Conservation (phyloP, 1,140 invertebrate genomes). For the Dreissena polymorpha region DNA sequence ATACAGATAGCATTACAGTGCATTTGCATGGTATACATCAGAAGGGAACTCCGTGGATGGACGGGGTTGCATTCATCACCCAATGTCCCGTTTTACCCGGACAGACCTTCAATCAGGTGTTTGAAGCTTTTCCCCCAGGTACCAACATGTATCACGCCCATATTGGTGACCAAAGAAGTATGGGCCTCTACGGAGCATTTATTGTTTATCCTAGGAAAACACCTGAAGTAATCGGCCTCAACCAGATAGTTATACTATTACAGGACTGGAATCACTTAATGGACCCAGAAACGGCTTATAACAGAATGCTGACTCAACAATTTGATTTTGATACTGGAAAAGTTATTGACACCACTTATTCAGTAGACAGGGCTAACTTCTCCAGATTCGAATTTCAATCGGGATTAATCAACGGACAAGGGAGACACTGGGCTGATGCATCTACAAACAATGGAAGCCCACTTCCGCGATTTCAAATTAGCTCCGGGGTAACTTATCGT, state of each 20-base stretch:
- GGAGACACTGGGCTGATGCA: conserved; percentile 48
- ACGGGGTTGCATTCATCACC: conserved; percentile 93
- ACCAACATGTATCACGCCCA: conserved; percentile 75
- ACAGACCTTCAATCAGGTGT: conserved; percentile 90
- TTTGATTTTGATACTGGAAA: conserved; percentile 8
- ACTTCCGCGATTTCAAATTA: conserved; percentile 55
- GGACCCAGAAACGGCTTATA: conserved; percentile 54
- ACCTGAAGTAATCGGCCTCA: conserved; percentile 4
- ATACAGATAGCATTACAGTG: conserved; percentile 89
- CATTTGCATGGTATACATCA: conserved; percentile 94
- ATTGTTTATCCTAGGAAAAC: conserved; percentile 27
- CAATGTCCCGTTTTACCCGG: conserved; percentile 93
- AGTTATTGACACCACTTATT: conserved; percentile 4
- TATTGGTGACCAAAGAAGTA: conserved; percentile 65
- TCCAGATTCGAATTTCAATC: conserved; percentile 60
- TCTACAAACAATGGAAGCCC: conserved; percentile 61
- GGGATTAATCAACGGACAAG: conserved; percentile 70
- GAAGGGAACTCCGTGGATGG: conserved; percentile 90
- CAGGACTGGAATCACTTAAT: conserved; percentile 65
- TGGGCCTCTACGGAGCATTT: conserved; percentile 67
- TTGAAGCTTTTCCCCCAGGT: conserved; percentile 62
- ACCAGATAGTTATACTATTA: conserved; percentile 44
- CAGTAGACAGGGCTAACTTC: conserved; percentile 48
- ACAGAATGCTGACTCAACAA: conserved; percentile 55
- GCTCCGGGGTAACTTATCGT: conserved; percentile 44